Evolutionary conservation across 1,140 invertebrate genomes (phyloP), one percentile per base, ranked within the genome.

Genomic region (Pseudomyrmex flavicornis): DNA sequence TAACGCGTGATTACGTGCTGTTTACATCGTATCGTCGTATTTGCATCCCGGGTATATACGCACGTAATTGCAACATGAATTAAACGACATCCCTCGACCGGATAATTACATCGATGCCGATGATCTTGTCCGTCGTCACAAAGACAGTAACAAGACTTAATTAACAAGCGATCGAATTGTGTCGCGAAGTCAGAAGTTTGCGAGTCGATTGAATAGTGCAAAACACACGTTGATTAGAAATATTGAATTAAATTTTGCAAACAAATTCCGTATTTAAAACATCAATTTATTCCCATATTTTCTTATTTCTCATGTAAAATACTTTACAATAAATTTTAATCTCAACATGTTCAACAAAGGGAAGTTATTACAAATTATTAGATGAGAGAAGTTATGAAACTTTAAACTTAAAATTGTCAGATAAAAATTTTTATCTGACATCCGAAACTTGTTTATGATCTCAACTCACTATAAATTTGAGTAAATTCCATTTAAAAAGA

Each of bases 1-100:
- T 73, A 61, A 82, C 66, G 68, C 68, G 58, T 82, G 69, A 82
- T 82, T 82, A 82, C 79, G 17, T 44, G 68, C 46, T 82, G 69
- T 82, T 73, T 82, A 62, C 79, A 62, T 54, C 79, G 69, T 54
- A 59, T 82, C 79, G 46, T 35, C 75, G 56, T 35, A 35, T 52
- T 82, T 61, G 66, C 48, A 52, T 35, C 58, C 4, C 22, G 46
- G 9, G 35, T 59, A 44, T 56, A 50, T 15, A 22, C 44, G 52
- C 58, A 52, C 12, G 69, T 50, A 73, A 82, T 82, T 82, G 59
- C 58, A 70, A 22, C 50, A 22, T 54, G 12, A 17, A 2, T 2
- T 35, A 48, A 73, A 26, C 12, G 58, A 73, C 50, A 52, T 35
- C 50, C 69, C 44, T 73, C 69, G 46, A 50, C 35, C 35, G 10